phyloP scores from a whole-genome alignment of 2,888 invertebrate species.

The Nasonovia ribisnigri region DNA sequence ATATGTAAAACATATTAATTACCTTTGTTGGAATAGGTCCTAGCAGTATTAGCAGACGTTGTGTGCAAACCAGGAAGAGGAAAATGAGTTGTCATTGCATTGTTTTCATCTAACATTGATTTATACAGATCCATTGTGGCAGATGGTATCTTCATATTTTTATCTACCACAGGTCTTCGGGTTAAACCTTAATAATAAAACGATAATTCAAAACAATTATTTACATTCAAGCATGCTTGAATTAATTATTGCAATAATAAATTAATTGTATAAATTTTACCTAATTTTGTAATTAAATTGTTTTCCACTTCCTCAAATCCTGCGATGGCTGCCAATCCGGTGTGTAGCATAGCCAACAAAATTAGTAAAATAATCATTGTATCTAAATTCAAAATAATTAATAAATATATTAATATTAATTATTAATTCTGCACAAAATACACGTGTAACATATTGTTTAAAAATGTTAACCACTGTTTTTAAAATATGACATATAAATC shows the following conservation, averaged over 20 bases:
- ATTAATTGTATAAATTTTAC: conserved; percentile 20
- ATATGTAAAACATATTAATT: conserved; percentile 63
- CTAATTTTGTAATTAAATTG: conserved; percentile 42
- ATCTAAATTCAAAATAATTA: conserved; percentile 21
- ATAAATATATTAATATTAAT: background rate
- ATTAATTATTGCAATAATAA: background rate
- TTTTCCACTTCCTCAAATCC: conserved; percentile 31
- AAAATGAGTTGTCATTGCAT: conserved; percentile 73
- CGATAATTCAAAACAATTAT: background rate
- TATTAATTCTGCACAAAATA: background rate
- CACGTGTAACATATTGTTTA: background rate
- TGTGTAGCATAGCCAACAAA: background rate
- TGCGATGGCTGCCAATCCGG: conserved; percentile 5
- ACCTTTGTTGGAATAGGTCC: conserved; percentile 86
- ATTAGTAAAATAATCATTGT: conserved; percentile 45
- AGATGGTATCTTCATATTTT: conserved; percentile 21
- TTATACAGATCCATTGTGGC: conserved; percentile 49
- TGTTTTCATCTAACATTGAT: conserved; percentile 12
- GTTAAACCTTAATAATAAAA: conserved; percentile 22
- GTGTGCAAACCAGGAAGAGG: conserved; percentile 79
- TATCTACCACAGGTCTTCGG: conserved; percentile 27
- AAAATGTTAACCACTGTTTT: background rate
- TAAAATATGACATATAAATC: background rate
- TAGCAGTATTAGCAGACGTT: conserved; percentile 85
- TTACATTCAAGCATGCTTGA: background rate